Evolutionary conservation across 1,140 invertebrate species (phyloP), one percentile per base, ranked within the genome.

Genomic region (Thalassaphorura encarpata): DNA sequence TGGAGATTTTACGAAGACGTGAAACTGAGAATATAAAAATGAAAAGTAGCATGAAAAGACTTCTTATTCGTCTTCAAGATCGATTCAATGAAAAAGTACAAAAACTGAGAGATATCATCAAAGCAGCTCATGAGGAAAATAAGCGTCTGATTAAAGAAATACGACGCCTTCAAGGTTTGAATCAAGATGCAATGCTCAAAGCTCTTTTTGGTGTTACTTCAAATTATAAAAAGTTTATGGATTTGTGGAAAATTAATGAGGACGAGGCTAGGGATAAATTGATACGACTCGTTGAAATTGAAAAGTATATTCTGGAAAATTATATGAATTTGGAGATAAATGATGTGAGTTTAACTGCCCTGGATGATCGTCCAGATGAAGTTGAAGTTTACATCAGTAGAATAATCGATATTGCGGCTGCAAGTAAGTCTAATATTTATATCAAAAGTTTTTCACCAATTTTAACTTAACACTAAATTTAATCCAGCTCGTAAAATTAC

Each of bases 41-140:
- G 54, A 60, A 61, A 26, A 62, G 57, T 33, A 54, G 54, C 16
- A 42, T 65, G 56, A 65, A 65, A 57, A 24, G 60, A 51, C 45
- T 53, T 5, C 33, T 65, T 1, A 33, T 62, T 19, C 60, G 62
- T 23, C 27, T 58, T 27, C 50, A 56, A 39, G 63, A 62, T 27
- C n/a, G 40, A 1, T 62, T 62, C 41, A 49, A 41, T n/a, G 40
- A 29, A 1, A 62, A 60, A 31, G 45, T 49, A 1, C 21, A 21
- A 1, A 19, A 19, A 21, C 51, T 54, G 18, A 27, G 45, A 29
- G 28, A 28, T 2, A 47, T 43, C 28, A 43, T 62, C n/a, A 51
- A 19, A 3, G 39, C 26, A 1, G 54, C 56, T 1, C 52, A 51
- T 33, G 31, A 27, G 15, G 58, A 65, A 3, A 53, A 33, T n/a